These are phyloP conservation scores for Symphodus melops DNA, from an alignment of 2,113 vertebrate species.

Conservation along the genomic window DNA sequence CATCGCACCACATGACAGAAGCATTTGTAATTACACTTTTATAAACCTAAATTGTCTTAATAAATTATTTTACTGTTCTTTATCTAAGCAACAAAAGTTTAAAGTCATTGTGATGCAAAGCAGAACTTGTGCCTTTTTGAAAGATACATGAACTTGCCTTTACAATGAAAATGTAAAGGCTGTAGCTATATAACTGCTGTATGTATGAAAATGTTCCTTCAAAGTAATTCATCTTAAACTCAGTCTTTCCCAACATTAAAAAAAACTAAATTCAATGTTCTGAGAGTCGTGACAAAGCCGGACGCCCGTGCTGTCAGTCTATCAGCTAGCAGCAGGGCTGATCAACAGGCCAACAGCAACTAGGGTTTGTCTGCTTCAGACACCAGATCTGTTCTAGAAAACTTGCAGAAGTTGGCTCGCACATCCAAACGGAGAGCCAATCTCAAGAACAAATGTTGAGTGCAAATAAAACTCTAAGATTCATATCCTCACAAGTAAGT, in stretches of 20 bases:
- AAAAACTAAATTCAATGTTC: conserved; percentile 1
- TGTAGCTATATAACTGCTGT: not conserved
- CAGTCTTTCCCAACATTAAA: not conserved
- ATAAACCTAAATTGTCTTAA: not conserved
- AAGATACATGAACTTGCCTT: conserved; percentile 11
- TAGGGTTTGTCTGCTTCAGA: conserved; percentile 51
- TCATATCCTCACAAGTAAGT: conserved; percentile 35
- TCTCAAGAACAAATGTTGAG: conserved; percentile 57
- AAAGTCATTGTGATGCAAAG: not conserved
- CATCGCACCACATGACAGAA: not conserved
- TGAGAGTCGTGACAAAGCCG: conserved; percentile 51
- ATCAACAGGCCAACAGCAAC: conserved; percentile 30
- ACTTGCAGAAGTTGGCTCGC: conserved; percentile 61
- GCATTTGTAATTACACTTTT: not conserved
- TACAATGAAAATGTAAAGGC: conserved; percentile 7
- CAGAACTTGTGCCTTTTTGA: conserved; percentile 19
- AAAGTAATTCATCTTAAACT: conserved; percentile 43
- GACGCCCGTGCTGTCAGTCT: conserved; percentile 66
- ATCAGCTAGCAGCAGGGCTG: conserved; percentile 64
- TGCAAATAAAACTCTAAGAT: conserved; percentile 58
- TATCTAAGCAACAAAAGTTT: conserved; percentile 1
- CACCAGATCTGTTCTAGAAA: conserved; percentile 68
- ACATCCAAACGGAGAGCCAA: conserved; percentile 42
- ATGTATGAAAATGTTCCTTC: not conserved
- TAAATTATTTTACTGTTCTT: not conserved